Conservation (phyloP, 2,113 vertebrate genomes). For the Phrynosoma blainvillii region DNA sequence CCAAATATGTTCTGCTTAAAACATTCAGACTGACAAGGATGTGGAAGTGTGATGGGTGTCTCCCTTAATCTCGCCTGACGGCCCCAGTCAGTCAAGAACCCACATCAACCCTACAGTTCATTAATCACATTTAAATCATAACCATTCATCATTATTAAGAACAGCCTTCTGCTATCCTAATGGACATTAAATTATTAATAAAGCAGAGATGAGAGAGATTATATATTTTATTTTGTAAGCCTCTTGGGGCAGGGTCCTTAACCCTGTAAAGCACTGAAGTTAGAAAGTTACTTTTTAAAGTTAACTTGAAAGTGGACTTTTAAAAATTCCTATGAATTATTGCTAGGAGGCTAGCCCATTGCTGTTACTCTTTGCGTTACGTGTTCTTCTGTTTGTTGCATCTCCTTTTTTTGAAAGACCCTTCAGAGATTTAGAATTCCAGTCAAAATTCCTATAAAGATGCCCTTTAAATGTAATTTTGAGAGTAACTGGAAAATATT, state of each 20-base stretch:
- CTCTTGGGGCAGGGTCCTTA: neutral
- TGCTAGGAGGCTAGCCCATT: no score
- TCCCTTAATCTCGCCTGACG: conserved; percentile 42
- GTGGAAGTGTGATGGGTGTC: conserved; percentile 31
- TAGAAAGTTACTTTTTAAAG: no score
- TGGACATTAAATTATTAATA: conserved; percentile 31
- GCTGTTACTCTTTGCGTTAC: no score
- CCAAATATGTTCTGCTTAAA: conserved; percentile 23
- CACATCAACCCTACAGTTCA: conserved; percentile 38
- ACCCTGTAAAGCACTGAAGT: neutral
- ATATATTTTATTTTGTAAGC: neutral
- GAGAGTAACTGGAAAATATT: no score
- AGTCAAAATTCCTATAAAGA: neutral
- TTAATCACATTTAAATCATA: conserved; percentile 30
- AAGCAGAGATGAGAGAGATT: neutral
- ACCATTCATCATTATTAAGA: conserved; percentile 48
- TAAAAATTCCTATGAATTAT: no score
- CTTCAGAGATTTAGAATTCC: no score
- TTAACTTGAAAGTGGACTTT: no score
- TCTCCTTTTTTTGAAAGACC: no score
- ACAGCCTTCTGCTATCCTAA: conserved; percentile 37
- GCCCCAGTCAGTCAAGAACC: conserved; percentile 9
- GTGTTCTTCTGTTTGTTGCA: no score
- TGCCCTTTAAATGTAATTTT: neutral
- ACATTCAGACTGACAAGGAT: conserved; percentile 14